Percentiles rank a stretch among this genome's conserved stretches.
phyloP scores from a whole-genome alignment of 2,888 invertebrate genomes.

The Ormyrus pomaceus region DNA sequence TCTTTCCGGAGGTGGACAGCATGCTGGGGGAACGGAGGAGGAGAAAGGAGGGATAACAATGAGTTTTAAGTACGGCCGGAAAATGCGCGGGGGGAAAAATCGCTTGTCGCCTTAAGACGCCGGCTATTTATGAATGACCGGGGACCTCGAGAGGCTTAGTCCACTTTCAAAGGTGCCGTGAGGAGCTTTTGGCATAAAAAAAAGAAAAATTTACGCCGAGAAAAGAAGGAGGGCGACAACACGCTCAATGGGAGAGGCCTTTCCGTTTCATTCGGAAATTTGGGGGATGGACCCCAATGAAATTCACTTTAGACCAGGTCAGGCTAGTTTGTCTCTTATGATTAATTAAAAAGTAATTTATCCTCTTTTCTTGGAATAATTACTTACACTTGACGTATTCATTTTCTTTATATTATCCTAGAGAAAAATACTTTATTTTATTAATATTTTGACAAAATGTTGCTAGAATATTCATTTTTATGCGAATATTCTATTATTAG shows the following conservation, averaged over 20 bases:
- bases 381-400: too few species aligned
- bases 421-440: too few species aligned
- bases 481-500: too few species aligned
- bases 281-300: constrained; percentile 17
- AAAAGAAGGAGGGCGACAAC: background rate
- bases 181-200: constrained; percentile 34
- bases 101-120: constrained; percentile 31
- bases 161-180: constrained; percentile 39
- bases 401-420: too few species aligned
- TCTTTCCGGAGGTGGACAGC: background rate
- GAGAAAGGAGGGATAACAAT: constrained; percentile 31
- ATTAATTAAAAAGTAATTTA: constrained; percentile 31
- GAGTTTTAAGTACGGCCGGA: constrained; percentile 18
- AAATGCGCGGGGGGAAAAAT: background rate
- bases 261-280: constrained; percentile 44
- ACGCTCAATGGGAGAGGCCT: constrained; percentile 9
- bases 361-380: background rate
- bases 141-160: constrained; percentile 11
- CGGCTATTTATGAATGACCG: constrained; percentile 45
- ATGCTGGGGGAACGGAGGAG: background rate
- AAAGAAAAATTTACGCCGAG: constrained; percentile 27
- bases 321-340: constrained; percentile 19
- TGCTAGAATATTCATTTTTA: too few species aligned
- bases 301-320: background rate
- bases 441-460: too few species aligned